phyloP scores from a whole-genome alignment of 2,113 vertebrate genomes.

The Rhabdornis inornatus region DNA sequence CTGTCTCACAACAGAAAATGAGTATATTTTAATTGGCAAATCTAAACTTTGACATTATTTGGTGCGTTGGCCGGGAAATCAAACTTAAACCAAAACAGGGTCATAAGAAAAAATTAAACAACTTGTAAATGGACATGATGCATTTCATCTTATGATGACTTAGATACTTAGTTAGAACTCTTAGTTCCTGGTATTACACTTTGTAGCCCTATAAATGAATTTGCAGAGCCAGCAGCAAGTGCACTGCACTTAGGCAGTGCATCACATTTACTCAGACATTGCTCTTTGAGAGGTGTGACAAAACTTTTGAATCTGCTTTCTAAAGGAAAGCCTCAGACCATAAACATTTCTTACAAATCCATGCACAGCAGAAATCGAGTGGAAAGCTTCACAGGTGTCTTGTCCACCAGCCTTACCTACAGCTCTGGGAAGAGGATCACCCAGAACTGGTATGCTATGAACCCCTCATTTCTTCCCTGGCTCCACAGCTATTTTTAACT shows the following conservation, averaged over 20 bases:
- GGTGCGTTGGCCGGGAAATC: too few species aligned
- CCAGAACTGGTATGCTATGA: fast-evolving
- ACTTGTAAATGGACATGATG: not conserved
- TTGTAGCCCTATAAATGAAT: not conserved
- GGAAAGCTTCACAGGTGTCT: not conserved
- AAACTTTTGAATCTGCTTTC: not conserved
- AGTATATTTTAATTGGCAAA: too few species aligned
- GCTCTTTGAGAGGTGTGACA: not conserved
- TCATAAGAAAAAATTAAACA: not conserved
- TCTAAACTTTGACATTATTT: too few species aligned
- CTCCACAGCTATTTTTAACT: not conserved
- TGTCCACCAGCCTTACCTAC: not conserved
- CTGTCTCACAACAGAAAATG: too few species aligned
- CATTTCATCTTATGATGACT: not conserved
- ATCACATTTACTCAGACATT: not conserved
- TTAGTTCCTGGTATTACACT: not conserved
- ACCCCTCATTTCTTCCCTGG: not conserved
- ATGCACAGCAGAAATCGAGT: not conserved
- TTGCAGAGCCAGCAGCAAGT: not conserved
- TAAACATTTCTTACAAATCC: not conserved
- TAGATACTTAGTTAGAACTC: not conserved
- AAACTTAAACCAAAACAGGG: too few species aligned
- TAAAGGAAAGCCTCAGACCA: not conserved
- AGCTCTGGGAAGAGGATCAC: not conserved
- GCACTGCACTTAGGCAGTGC: too few species aligned